phyloP scores from a whole-genome alignment of 2,888 invertebrate species.

The Anarsia innoxiella region DNA sequence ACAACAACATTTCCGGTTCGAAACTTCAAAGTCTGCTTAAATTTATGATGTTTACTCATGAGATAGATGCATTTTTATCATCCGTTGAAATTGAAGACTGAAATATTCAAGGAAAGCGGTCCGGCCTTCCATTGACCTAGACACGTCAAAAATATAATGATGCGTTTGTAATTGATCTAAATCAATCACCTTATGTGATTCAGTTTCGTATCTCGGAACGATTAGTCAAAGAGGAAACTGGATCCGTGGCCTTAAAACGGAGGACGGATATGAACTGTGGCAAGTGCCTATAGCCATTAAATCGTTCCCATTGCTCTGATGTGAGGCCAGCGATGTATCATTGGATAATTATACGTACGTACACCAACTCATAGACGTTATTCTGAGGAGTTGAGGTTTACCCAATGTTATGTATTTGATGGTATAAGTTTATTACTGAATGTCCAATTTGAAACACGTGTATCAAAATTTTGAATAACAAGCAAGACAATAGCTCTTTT shows the following conservation, averaged over 20 bases:
- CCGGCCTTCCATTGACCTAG: conserved; percentile 51
- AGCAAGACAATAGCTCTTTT: neutral
- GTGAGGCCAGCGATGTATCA: neutral
- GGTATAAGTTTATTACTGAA: too few relatives aligned
- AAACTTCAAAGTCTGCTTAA: conserved; percentile 37
- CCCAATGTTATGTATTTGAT: too few relatives aligned
- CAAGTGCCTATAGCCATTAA: too few relatives aligned
- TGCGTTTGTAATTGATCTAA: conserved; percentile 32
- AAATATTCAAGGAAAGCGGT: conserved; percentile 48
- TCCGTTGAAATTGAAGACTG: conserved; percentile 13
- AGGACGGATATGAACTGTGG: neutral
- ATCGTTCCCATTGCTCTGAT: neutral
- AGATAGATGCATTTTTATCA: conserved; percentile 47
- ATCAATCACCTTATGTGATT: conserved; percentile 22
- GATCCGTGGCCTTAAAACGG: conserved; percentile 4
- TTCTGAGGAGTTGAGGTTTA: too few relatives aligned
- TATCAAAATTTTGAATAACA: too few relatives aligned
- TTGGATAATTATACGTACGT: neutral
- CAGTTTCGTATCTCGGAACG: conserved; percentile 12
- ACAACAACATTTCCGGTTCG: too few relatives aligned
- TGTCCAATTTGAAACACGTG: too few relatives aligned
- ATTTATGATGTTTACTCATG: conserved; percentile 46
- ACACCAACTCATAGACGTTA: too few relatives aligned
- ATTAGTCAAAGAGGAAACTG: conserved; percentile 10
- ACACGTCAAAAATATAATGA: conserved; percentile 32